phyloP scores from a whole-genome alignment of 2,113 vertebrate species.

The Solea solea region DNA sequence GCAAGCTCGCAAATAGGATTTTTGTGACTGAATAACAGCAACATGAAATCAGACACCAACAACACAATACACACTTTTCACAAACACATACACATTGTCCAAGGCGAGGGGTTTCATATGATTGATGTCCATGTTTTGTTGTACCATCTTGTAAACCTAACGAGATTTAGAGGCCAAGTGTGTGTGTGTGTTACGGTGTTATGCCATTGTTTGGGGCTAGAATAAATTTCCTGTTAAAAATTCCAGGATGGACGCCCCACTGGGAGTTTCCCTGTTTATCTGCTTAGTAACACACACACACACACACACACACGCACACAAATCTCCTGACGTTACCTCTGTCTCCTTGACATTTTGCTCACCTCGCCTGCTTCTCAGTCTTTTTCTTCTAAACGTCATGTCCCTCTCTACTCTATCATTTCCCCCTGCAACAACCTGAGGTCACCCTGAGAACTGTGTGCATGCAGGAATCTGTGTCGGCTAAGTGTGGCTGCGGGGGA shows the following conservation, averaged over 20 bases:
- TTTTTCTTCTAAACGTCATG: conserved; percentile 34
- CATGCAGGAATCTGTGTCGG: background rate
- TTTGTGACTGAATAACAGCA: conserved; percentile 41
- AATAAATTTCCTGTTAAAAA: conserved; percentile 74
- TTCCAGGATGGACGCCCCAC: conserved; percentile 73
- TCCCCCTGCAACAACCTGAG: conserved; percentile 30
- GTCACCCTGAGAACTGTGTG: conserved; percentile 38
- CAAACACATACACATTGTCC: background rate
- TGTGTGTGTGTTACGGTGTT: conserved; percentile 17
- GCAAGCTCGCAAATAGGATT: conserved; percentile 45
- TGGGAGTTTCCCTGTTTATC: conserved; percentile 72
- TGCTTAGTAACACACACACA: conserved; percentile 33
- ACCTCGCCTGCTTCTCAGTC: conserved; percentile 34
- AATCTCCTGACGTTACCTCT: conserved; percentile 49
- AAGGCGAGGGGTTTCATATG: conserved; percentile 14
- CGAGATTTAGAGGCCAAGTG: conserved; percentile 17
- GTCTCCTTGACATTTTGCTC: conserved; percentile 72
- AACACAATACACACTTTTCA: background rate
- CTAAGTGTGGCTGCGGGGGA: background rate
- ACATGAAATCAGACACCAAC: background rate
- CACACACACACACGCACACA: conserved; percentile 30
- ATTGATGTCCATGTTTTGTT: conserved; percentile 26
- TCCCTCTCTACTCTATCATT: conserved; percentile 23
- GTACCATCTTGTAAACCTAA: conserved; percentile 7
- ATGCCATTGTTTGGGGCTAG: conserved; percentile 66